A percentile compares a stretch with the other conserved stretches of the same genome.
Evolutionary conservation across 1,140 invertebrate genomes (phyloP).

Genomic region (Musca domestica): DNA sequence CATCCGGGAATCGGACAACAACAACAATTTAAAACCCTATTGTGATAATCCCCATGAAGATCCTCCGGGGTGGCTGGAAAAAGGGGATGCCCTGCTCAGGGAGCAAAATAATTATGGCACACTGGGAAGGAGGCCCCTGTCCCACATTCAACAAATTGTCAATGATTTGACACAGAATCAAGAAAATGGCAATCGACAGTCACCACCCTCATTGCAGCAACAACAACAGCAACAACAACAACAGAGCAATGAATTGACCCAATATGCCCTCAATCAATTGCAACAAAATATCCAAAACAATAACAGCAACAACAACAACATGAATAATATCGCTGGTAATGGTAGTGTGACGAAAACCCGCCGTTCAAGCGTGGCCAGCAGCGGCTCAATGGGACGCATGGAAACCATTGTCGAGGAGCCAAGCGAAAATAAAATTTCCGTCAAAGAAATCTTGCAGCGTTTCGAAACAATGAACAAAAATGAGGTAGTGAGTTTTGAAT

Average conservation of each 20-base stretch:
- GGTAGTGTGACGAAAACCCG: slow-evolving; percentile 35
- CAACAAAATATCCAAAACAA: background rate
- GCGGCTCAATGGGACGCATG: slow-evolving; percentile 65
- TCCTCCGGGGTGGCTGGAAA: too few species aligned
- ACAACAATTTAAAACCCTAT: too few species aligned
- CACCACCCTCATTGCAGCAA: background rate
- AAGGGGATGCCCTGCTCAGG: too few species aligned
- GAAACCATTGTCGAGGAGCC: slow-evolving; percentile 78
- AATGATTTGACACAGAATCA: slow-evolving; percentile 8
- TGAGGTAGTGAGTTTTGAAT: slow-evolving; percentile 29
- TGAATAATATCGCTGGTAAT: background rate
- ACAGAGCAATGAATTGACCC: slow-evolving; percentile 21
- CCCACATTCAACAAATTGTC: slow-evolving; percentile 11
- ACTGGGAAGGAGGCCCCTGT: background rate
- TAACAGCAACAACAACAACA: slow-evolving; percentile 5
- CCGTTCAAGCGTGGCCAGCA: slow-evolving; percentile 57
- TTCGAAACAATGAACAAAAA: slow-evolving; percentile 67
- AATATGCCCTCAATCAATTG: too few species aligned
- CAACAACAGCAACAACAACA: slow-evolving; percentile 32
- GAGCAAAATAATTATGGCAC: too few species aligned
- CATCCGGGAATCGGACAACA: too few species aligned
- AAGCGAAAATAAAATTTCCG: slow-evolving; percentile 71
- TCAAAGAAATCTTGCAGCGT: slow-evolving; percentile 74
- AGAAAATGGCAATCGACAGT: slow-evolving; percentile 1
- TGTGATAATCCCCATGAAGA: too few species aligned